Conservation (phyloP, 2,113 vertebrate species). For the Mesocricetus auratus region DNA sequence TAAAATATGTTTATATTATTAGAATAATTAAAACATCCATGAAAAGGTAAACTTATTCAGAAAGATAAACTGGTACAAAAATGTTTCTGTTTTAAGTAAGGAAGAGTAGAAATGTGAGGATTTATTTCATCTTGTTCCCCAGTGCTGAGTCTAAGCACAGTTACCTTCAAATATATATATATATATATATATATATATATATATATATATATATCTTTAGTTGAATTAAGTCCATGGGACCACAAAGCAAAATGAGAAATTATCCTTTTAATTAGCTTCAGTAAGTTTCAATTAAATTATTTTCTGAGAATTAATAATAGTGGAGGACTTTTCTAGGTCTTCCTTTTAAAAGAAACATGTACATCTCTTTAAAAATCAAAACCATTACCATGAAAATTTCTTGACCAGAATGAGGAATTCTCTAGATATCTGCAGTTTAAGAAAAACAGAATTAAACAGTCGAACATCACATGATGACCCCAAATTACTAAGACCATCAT, state of each 20-base stretch:
- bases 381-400: slow-evolving; percentile 73
- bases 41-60: slow-evolving; percentile 53
- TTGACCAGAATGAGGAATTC: slow-evolving; percentile 77
- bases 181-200: background rate
- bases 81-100: slow-evolving; percentile 12
- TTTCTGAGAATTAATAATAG: slow-evolving; percentile 83
- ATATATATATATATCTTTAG: slow-evolving; percentile 50
- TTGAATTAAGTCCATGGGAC: slow-evolving; percentile 82
- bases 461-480: slow-evolving; percentile 62
- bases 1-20: slow-evolving; percentile 1
- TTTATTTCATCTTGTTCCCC: slow-evolving; percentile 59
- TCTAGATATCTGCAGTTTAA: slow-evolving; percentile 76
- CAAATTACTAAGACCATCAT: slow-evolving; percentile 75
- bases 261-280: slow-evolving; percentile 83
- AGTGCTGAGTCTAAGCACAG: slow-evolving; percentile 53
- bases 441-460: slow-evolving; percentile 80
- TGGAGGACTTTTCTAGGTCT: slow-evolving; percentile 79
- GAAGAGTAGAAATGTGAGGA: slow-evolving; percentile 52
- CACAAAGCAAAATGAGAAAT: slow-evolving; percentile 83
- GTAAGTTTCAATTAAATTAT: slow-evolving; percentile 83
- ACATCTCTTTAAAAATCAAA: slow-evolving; percentile 78
- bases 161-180: slow-evolving; percentile 49
- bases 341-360: slow-evolving; percentile 76
- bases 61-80: slow-evolving; percentile 4
- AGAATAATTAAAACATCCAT: background rate